Conservation (phyloP, 2,888 invertebrate genomes). For the Xestia sexstrigata region DNA sequence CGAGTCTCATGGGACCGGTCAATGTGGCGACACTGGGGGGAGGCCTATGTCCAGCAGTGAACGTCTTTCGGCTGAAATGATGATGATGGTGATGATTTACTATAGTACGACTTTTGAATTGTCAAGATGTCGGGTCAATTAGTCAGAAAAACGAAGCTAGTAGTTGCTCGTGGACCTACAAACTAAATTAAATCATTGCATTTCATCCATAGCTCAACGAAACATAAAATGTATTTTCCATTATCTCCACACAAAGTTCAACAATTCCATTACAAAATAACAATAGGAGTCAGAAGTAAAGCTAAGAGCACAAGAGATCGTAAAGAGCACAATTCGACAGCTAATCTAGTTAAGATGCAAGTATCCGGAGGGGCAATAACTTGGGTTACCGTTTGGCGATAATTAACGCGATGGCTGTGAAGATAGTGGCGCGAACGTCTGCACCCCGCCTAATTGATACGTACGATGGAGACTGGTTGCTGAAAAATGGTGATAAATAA, state of each 20-base stretch:
- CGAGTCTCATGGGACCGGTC: too few species aligned
- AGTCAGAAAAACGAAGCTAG: not conserved
- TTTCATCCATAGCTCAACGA: not conserved
- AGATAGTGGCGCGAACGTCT: conserved; percentile 76
- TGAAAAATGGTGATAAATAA: not conserved
- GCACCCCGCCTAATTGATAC: conserved; percentile 77
- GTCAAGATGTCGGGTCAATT: not conserved
- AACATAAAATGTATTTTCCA: not conserved
- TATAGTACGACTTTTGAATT: not conserved
- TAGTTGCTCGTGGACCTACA: not conserved
- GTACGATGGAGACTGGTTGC: conserved; percentile 63
- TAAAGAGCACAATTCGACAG: conserved; percentile 55
- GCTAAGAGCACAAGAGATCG: conserved; percentile 31
- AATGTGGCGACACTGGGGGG: too few species aligned
- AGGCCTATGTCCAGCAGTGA: too few species aligned
- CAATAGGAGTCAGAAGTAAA: conserved; percentile 15
- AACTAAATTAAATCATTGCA: not conserved
- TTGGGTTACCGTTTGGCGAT: conserved; percentile 72
- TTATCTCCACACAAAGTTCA: not conserved
- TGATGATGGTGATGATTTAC: not conserved
- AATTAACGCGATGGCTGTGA: conserved; percentile 78
- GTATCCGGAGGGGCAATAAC: conserved; percentile 63
- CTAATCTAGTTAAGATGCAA: conserved; percentile 70
- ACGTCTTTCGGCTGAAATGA: too few species aligned
- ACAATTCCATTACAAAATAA: conserved; percentile 9